phyloP scores from a whole-genome alignment of 2,888 invertebrate species.

The Amiota mariae region DNA sequence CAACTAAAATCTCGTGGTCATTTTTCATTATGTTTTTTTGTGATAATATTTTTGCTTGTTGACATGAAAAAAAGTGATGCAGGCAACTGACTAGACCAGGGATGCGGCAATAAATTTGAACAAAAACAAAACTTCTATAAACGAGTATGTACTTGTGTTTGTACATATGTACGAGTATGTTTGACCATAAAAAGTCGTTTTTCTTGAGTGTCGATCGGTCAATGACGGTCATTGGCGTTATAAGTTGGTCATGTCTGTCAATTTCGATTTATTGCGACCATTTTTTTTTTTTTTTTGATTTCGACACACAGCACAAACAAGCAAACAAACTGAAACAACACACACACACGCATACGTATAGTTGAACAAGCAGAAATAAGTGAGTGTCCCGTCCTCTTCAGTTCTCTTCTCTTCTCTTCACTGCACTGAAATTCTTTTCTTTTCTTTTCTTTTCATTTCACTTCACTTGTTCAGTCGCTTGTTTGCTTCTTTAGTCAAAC shows the following conservation, averaged over 20 bases:
- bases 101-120: slow-evolving; percentile 5
- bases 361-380: background rate
- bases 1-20: no score
- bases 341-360: background rate
- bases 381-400: background rate
- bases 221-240: slow-evolving; percentile 9
- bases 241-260: background rate
- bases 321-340: background rate
- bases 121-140: no score
- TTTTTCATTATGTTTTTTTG: no score
- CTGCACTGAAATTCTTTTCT: background rate
- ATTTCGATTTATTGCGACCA: slow-evolving; percentile 11
- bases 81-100: background rate
- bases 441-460: background rate
- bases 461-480: background rate
- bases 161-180: no score
- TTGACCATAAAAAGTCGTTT: no score
- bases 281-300: background rate
- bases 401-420: no score
- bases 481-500: background rate
- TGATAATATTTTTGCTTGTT: no score
- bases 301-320: background rate
- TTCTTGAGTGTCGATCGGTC: background rate
- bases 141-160: no score
- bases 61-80: no score